Evolutionary conservation across 2,888 invertebrate species (phyloP).

Genomic region (Watsonalla binaria): DNA sequence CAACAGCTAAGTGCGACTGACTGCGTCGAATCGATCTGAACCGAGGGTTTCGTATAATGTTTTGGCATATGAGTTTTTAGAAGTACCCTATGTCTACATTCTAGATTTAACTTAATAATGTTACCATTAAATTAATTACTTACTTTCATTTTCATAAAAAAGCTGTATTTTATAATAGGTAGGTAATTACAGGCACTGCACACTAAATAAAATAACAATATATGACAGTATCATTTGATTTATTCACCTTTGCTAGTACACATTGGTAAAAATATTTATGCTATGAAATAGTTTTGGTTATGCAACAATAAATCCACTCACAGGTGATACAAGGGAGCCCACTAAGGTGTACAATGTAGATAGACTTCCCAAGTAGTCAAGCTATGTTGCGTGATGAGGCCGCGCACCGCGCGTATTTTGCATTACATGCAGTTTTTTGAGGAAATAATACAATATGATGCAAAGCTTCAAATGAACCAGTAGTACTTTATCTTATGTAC

Average conservation of each 20-base stretch:
- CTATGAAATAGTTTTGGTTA: slow-evolving; percentile 75
- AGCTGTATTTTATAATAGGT: too few species aligned
- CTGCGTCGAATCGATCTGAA: too few species aligned
- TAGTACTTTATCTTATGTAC: slow-evolving; percentile 72
- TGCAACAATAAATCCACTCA: slow-evolving; percentile 60
- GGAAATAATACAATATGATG: slow-evolving; percentile 43
- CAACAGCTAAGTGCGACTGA: too few species aligned
- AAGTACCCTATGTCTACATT: too few species aligned
- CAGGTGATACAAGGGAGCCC: slow-evolving; percentile 50
- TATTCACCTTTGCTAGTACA: slow-evolving; percentile 77
- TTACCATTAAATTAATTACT: too few species aligned
- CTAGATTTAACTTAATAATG: too few species aligned
- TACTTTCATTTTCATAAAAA: too few species aligned
- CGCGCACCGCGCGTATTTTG: slow-evolving; percentile 20
- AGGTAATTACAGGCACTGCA: neutral
- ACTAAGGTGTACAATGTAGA: slow-evolving; percentile 18
- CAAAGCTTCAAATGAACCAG: slow-evolving; percentile 62
- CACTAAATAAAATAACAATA: slow-evolving; percentile 13
- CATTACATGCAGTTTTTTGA: slow-evolving; percentile 42
- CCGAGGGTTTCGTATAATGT: too few species aligned
- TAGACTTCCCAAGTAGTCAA: slow-evolving; percentile 33
- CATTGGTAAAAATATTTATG: slow-evolving; percentile 77
- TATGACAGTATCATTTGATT: slow-evolving; percentile 72
- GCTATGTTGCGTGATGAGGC: slow-evolving; percentile 27
- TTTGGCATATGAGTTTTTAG: too few species aligned